Base-by-base conservation (phyloP, 2,113 vertebrate species). In the Urocolius indicus region DNA sequence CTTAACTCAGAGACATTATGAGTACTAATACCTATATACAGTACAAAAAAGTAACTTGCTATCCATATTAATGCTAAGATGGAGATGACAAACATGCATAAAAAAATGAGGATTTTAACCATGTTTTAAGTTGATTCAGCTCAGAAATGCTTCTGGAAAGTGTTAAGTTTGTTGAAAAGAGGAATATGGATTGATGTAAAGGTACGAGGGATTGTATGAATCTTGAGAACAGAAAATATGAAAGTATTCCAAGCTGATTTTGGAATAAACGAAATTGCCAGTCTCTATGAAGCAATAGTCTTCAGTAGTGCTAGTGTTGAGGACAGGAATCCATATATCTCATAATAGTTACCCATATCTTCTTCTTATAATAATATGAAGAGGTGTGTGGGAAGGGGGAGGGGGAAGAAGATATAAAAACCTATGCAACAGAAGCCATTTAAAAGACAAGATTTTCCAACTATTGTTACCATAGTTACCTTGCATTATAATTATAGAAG, bases 381-480 rank as follows among this genome's bases (percentile, higher is more conserved):
- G 92, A 81, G 67, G 6, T 90, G 80, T 87, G 91, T 89, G 86
- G 94, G 94, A 96, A 88, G 72, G 86, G 82, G 96, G 92, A 93
- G 87, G 84, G 87, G n/a, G 86, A 83, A 95, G 67, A 83, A 88
- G 86, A 94, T 93, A 88, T 93, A 96, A 94, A 97, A 97, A 90
- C 83, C 73, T 89, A 80, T 90, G 89, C 65, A 94, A 84, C 94
- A 95, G 95, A 97, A 96, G 81, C 89, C 49, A 61, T 94, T 93
- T 84, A 76, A 95, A 96, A 95, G 69, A 58, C 89, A 96, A 84
- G 91, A 92, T 96, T 94, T 96, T 77, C 91, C 93, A 96, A 93
- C 89, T 95, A 90, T 95, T 41, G 91, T 97, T 96, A 72, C 95
- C 95, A 97, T 96, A 95, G 95, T 82, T 97, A 95, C 95, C 69